These are phyloP conservation scores for Neodiprion fabricii DNA, from an alignment of 1,140 invertebrate genomes.

Conservation along the genomic window DNA sequence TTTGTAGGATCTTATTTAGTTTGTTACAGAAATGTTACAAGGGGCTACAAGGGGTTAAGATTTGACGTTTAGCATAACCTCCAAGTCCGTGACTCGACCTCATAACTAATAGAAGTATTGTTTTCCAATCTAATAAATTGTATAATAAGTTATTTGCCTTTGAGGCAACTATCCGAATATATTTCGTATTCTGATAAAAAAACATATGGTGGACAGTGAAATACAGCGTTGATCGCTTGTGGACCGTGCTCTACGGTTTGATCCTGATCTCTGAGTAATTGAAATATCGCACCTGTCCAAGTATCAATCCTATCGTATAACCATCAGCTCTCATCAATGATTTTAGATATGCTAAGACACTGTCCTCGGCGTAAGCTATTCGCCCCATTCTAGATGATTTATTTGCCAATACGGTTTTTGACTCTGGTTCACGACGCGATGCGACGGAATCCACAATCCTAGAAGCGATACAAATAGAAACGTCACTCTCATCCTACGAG, in stretches of 20 bases:
- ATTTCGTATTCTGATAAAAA: neutral
- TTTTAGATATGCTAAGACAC: slow-evolving; percentile 57
- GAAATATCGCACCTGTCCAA: slow-evolving; percentile 67
- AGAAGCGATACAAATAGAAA: too few species aligned
- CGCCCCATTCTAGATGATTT: slow-evolving; percentile 54
- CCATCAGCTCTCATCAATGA: slow-evolving; percentile 56
- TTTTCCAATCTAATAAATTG: neutral
- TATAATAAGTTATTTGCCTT: neutral
- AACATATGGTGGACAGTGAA: neutral
- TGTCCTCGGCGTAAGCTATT: slow-evolving; percentile 56
- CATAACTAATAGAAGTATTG: neutral
- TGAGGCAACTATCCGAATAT: neutral
- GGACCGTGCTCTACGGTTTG: slow-evolving; percentile 16
- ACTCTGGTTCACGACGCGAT: neutral
- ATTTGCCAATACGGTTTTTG: neutral
- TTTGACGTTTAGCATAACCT: neutral
- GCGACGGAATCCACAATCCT: neutral
- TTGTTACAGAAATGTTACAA: too few species aligned
- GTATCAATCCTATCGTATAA: slow-evolving; percentile 70
- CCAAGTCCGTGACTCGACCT: neutral
- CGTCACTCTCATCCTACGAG: too few species aligned
- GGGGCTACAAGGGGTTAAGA: too few species aligned
- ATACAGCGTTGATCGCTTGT: slow-evolving; percentile 15
- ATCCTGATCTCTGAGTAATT: slow-evolving; percentile 19
- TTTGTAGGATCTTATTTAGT: too few species aligned